These are phyloP conservation scores for Contarinia nasturtii DNA, from an alignment of 1,140 invertebrate species.

Conservation along the genomic window DNA sequence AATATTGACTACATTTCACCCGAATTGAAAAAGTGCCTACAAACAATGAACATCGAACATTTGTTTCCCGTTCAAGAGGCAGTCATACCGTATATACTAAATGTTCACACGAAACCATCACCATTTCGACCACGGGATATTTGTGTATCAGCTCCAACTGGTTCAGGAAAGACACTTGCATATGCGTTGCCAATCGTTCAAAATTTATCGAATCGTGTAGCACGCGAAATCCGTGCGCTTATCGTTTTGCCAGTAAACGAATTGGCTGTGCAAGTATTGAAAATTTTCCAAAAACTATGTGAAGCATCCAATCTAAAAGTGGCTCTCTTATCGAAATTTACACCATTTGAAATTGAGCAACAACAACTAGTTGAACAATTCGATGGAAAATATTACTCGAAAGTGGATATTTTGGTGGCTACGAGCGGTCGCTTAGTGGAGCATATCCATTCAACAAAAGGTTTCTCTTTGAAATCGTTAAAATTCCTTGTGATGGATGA, in stretches of 20 bases:
- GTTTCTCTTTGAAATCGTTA: conserved; percentile 63
- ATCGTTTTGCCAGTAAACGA: conserved; percentile 83
- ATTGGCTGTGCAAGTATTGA: conserved; percentile 72
- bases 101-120: conserved; percentile 33
- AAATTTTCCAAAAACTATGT: conserved; percentile 60
- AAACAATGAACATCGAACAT: conserved; percentile 49
- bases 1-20: conserved; percentile 37
- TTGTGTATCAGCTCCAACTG: conserved; percentile 94
- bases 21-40: conserved; percentile 40
- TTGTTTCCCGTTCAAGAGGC: conserved; percentile 77
- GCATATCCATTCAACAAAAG: conserved; percentile 70
- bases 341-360: conserved; percentile 56
- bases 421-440: conserved; percentile 86
- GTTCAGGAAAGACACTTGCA: conserved; percentile 91
- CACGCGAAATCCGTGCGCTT: conserved; percentile 53
- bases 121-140: conserved; percentile 61
- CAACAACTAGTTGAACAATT: conserved; percentile 47
- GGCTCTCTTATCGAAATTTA: conserved; percentile 49
- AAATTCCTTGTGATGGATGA: conserved; percentile 87
- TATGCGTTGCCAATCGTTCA: conserved; percentile 88
- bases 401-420: conserved; percentile 77
- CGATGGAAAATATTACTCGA: conserved; percentile 27
- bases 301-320: conserved; percentile 52
- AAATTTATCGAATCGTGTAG: conserved; percentile 19
- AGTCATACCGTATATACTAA: conserved; percentile 65